Base-by-base conservation (phyloP, 2,888 invertebrate genomes). In the Ptychoptera albimana region DNA sequence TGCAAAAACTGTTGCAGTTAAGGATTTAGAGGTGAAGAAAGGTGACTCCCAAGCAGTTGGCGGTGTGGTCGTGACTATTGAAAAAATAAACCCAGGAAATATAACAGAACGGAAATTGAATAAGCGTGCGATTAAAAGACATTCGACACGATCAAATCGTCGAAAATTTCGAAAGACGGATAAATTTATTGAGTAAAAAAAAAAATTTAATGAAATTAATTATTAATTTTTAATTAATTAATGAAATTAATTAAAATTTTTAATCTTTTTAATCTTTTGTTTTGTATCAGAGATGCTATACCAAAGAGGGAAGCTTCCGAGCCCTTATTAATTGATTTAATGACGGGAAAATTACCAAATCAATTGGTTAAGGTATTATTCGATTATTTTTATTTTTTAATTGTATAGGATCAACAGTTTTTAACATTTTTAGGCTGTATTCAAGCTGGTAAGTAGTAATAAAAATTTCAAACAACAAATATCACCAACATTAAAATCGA, bases 291-390 rank as follows among this genome's bases (percentile, higher is more conserved):
- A n/a, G 9, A 32, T 23, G 23, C 23, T 23, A 23, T 23, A 23
- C 23, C 23, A 3, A 23, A 23, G 23, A 3, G 23, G 7, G 23
- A 23, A 23, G 7, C 23, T 23, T 23, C 23, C 3, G 23, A 23
- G 1, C 42, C 16, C 6, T 51, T 49, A 1, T 50, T 50, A 14
- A 53, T 53, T 5, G 55, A 55, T 14, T 37, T 64, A 1, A 48
- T 60, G 2, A 54, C 54, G 11, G 64, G 60, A 8, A 55, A 53
- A 38, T 42, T 57, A 0, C 56, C 61, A 2, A 49, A 55, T 1
- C 50, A 59, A 8, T 49, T 65, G 29, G 57, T 32, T 32, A 32
- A 4, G n/a, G 32, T 32, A 32, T 7, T n/a, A 7, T 32, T 32
- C n/a, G 3, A 32, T 32, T 9, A 3, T 11, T 32, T 7, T 11